These are phyloP conservation scores for Torymus tubicola DNA, from an alignment of 2,888 invertebrate genomes.

Conservation along the genomic window DNA sequence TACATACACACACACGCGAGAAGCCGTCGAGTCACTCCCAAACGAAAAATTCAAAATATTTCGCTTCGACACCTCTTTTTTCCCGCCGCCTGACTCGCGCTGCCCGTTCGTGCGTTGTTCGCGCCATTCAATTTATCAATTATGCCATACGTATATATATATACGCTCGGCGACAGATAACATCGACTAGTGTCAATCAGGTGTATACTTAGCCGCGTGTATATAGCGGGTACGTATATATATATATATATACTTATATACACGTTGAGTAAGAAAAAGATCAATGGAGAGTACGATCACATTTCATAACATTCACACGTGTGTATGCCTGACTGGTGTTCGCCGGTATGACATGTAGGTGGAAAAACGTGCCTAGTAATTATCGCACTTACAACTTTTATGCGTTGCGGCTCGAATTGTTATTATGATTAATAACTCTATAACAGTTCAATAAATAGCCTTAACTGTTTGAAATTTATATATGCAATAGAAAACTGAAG, in stretches of 20 bases:
- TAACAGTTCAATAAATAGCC: no score
- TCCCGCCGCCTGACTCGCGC: constrained; percentile 6
- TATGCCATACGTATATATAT: constrained; percentile 12
- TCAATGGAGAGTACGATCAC: background rate
- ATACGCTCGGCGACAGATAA: constrained; percentile 22
- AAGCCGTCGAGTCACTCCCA: constrained; percentile 41
- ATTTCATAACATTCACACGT: constrained; percentile 41
- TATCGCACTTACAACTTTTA: no score
- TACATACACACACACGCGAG: background rate
- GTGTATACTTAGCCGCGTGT: background rate
- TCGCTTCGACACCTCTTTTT: constrained; percentile 43
- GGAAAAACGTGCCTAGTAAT: background rate
- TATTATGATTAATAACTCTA: no score
- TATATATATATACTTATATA: background rate
- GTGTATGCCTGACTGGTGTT: background rate
- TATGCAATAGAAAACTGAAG: no score
- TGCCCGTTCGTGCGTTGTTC: constrained; percentile 5
- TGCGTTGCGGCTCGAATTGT: background rate
- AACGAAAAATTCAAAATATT: constrained; percentile 49
- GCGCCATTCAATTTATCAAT: constrained; percentile 51
- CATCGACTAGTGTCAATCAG: constrained; percentile 42
- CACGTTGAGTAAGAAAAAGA: constrained; percentile 36
- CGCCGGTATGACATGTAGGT: background rate
- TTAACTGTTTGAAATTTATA: no score
- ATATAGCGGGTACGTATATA: background rate